Conservation (phyloP, 2,113 vertebrate genomes). For the Pionites leucogaster region DNA sequence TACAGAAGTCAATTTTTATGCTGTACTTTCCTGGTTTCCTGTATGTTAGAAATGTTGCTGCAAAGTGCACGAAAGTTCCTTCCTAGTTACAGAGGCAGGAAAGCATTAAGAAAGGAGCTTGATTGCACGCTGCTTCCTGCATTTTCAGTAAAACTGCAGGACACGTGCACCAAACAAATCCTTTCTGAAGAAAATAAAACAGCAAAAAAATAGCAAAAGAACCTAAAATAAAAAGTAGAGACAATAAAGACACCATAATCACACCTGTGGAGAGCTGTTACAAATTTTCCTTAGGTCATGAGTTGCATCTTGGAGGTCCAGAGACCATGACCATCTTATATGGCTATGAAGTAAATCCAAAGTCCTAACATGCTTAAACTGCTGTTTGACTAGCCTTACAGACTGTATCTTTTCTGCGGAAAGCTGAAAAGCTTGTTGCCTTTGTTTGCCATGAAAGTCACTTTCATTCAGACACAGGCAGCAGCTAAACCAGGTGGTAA, state of each 20-base stretch:
- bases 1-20: background rate
- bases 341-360: background rate
- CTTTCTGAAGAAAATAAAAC: background rate
- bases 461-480: background rate
- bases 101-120: background rate
- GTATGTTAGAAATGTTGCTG: background rate
- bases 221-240: background rate
- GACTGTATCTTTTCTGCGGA: background rate
- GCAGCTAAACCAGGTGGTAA: background rate
- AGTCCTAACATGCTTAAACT: background rate
- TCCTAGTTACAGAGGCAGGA: background rate
- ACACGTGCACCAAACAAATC: background rate
- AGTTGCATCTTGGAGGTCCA: background rate
- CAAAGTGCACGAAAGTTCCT: background rate
- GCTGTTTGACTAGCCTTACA: background rate
- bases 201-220: background rate
- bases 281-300: background rate
- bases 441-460: background rate
- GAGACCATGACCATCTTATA: background rate
- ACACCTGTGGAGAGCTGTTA: background rate
- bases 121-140: background rate
- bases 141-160: background rate
- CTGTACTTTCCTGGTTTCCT: background rate
- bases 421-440: background rate
- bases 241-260: background rate